Evolutionary conservation across 2,888 invertebrate genomes (phyloP).

Genomic region (Lithodes maja): DNA sequence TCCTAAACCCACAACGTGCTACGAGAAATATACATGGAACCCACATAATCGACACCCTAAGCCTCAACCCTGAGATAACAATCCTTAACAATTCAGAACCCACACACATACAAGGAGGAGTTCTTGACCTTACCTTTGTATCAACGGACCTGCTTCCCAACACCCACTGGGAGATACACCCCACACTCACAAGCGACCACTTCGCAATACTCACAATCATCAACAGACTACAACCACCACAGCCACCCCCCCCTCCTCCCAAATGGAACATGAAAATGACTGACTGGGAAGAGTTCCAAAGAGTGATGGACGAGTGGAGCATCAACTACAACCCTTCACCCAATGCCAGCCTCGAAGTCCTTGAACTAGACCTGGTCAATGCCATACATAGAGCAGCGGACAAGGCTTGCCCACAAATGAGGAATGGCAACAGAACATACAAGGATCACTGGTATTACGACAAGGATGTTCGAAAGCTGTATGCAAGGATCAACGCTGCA

Average conservation of each 20-base stretch:
- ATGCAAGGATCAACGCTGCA: not conserved
- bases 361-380: not conserved
- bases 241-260: not conserved
- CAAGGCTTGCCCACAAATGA: not conserved
- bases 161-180: not conserved
- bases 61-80: not conserved
- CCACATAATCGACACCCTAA: not conserved
- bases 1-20: not conserved
- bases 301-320: not conserved
- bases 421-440: not conserved
- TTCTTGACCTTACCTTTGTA: not conserved
- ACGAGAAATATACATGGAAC: not conserved
- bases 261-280: not conserved
- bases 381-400: not conserved
- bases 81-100: not conserved
- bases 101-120: not conserved
- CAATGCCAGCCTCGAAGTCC: not conserved
- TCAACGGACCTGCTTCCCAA: not conserved
- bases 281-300: not conserved
- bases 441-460: constrained; percentile 11
- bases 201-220: not conserved
- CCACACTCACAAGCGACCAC: not conserved
- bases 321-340: not conserved
- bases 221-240: not conserved
- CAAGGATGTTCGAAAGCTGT: not conserved